Conservation (phyloP, 2,797 vertebrate species). For the Molothrus ater region DNA sequence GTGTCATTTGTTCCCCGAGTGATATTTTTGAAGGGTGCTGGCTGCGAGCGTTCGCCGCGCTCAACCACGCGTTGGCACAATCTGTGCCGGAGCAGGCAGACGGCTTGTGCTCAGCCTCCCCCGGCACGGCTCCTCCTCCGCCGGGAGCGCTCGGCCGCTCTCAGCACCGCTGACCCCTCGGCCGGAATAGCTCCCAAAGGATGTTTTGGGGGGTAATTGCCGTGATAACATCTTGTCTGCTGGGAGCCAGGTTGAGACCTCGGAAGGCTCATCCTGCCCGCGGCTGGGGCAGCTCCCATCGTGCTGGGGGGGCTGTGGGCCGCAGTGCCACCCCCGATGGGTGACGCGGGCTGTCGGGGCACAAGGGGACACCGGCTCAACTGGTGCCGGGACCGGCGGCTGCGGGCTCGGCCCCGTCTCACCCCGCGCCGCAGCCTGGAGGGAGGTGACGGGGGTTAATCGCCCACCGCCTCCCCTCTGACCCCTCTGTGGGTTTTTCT, state of each 20-base stretch:
- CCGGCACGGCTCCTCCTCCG: slow-evolving; percentile 44
- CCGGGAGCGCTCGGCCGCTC: slow-evolving; percentile 3
- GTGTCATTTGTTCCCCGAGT: slow-evolving; percentile 51
- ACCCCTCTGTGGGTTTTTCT: slow-evolving; percentile 78
- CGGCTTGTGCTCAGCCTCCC: slow-evolving; percentile 39
- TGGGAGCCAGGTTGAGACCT: slow-evolving; percentile 12
- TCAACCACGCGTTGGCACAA: slow-evolving; percentile 60
- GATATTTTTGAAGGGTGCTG: slow-evolving; percentile 61
- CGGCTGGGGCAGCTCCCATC: not conserved
- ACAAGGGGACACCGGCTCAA: not conserved
- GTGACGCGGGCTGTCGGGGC: not conserved
- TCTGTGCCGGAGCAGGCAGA: slow-evolving; percentile 53
- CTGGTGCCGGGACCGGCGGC: not conserved
- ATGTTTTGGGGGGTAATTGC: slow-evolving; percentile 32
- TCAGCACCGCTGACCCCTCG: slow-evolving; percentile 37
- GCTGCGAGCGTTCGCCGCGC: slow-evolving; percentile 25
- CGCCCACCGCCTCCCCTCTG: slow-evolving; percentile 76
- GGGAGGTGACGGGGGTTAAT: slow-evolving; percentile 78
- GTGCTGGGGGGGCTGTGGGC: not conserved
- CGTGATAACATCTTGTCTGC: slow-evolving; percentile 44
- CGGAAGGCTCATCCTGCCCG: not conserved
- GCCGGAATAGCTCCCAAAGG: slow-evolving; percentile 55
- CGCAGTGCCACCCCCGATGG: not conserved
- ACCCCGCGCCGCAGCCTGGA: slow-evolving; percentile 51
- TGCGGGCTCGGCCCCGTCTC: slow-evolving; percentile 35